Evolutionary conservation across 2,888 invertebrate genomes (phyloP).

Genomic region (Thymelicus lineola): DNA sequence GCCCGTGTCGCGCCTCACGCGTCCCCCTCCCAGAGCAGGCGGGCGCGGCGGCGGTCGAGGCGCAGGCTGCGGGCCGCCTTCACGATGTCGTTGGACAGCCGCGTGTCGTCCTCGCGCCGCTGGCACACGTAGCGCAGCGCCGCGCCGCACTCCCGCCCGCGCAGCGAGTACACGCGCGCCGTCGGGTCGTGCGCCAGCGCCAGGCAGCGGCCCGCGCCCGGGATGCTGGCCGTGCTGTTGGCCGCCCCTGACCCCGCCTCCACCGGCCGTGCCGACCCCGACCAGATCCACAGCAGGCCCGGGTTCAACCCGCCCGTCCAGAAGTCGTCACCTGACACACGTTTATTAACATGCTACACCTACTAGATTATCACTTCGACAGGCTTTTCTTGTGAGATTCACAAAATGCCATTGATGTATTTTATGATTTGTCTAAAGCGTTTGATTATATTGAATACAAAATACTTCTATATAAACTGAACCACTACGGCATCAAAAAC

Average conservation of each 20-base stretch:
- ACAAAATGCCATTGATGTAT: too few relatives aligned
- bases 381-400: too few relatives aligned
- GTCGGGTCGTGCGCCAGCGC: conserved; percentile 87
- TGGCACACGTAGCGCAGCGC: conserved; percentile 90
- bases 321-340: conserved; percentile 86
- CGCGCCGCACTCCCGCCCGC: conserved; percentile 90
- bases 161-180: conserved; percentile 86
- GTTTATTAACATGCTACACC: too few relatives aligned
- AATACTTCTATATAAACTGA: too few relatives aligned
- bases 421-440: too few relatives aligned
- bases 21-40: conserved; percentile 38
- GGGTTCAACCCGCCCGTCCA: conserved; percentile 95
- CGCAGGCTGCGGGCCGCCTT: conserved; percentile 66
- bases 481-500: too few relatives aligned
- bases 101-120: conserved; percentile 83
- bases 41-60: conserved; percentile 28
- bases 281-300: conserved; percentile 95
- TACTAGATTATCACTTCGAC: too few relatives aligned
- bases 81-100: conserved; percentile 86
- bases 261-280: conserved; percentile 91
- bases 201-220: conserved; percentile 90
- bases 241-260: conserved; percentile 73
- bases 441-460: too few relatives aligned
- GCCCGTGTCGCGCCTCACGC: not conserved
- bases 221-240: conserved; percentile 54